Percentiles rank a stretch among this genome's conserved stretches.
These are phyloP conservation scores for Eucera pruinosa DNA, from an alignment of 2,888 invertebrate species.

Conservation along the genomic window DNA sequence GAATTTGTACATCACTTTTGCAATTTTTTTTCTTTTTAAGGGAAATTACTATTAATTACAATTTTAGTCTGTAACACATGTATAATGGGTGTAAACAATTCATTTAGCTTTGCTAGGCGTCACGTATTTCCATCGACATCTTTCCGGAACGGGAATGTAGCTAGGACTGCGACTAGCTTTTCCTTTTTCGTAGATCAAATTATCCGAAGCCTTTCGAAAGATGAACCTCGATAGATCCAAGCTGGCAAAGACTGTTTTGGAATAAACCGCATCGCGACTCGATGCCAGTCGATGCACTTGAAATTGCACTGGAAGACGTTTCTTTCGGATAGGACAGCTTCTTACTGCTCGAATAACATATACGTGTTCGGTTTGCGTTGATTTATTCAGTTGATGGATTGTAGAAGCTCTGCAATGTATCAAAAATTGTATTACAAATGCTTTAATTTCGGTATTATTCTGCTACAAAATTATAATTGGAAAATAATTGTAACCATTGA, in stretches of 20 bases:
- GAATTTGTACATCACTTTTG: background rate
- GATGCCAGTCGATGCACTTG: constrained; percentile 23
- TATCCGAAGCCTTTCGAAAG: constrained; percentile 68
- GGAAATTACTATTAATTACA: background rate
- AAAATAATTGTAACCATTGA: too few relatives aligned
- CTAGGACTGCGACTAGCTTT: constrained; percentile 67
- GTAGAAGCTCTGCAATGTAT: constrained; percentile 3
- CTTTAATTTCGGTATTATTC: too few relatives aligned
- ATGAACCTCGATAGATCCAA: constrained; percentile 35
- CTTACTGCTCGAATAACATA: constrained; percentile 56
- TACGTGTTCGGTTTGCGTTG: constrained; percentile 65
- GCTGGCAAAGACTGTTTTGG: constrained; percentile 37
- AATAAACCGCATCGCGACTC: constrained; percentile 24
- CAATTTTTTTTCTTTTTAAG: background rate
- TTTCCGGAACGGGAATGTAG: constrained; percentile 56
- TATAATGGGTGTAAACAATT: too few relatives aligned
- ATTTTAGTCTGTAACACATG: too few relatives aligned
- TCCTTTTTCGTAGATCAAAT: constrained; percentile 70
- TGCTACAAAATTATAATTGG: too few relatives aligned
- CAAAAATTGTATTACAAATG: background rate
- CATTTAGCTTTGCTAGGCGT: constrained; percentile 19
- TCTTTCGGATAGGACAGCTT: constrained; percentile 61
- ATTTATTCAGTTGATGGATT: constrained; percentile 18
- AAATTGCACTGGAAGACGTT: constrained; percentile 12
- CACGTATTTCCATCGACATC: constrained; percentile 64